Evolutionary conservation across 2,797 vertebrate species (phyloP), one percentile per base, ranked within the genome.

Genomic region (Peromyscus attwateri): DNA sequence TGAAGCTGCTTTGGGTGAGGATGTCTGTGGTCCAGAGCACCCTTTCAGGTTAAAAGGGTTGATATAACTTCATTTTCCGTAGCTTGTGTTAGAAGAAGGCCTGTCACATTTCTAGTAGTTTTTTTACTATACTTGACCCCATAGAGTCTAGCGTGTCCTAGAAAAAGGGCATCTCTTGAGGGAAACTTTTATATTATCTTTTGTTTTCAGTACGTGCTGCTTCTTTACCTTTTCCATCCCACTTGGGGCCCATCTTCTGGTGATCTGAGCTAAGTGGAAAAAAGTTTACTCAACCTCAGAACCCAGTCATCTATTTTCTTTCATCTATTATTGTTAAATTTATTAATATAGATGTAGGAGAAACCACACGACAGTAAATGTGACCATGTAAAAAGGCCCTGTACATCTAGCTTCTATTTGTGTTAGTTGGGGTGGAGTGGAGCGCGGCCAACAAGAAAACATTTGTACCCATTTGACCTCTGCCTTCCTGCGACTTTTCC

Each of bases 151-250:
- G 34, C 14, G 37, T 89, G 23, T n/a, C 23, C 60, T 49, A 40
- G 71, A 90, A 91, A 90, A 27, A 76, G 12, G 13, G 37, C 7
- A 49, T 68, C 46, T 90, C 55, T 37, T 46, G 14, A 10, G 13
- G 73, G 64, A 85, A 96, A 91, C 5, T 79, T 95, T 96, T 29
- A 73, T 66, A 87, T 84, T 89, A 79, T 23, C 77, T 93, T 94
- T 62, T 93, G 34, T 82, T 96, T 94, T 90, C 29, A 57, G 12
- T 62, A 91, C 25, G 25, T 37, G 60, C 23, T 73, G 64, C 23
- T 82, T 92, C 84, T 84, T 95, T 87, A 66, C 21, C 34, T 3
- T n/a, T 93, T 94, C 68, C 31, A 75, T 92, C 52, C 68, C 70
- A 40, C 31, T n/a, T 71, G 80, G 27, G 91, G 29, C 31, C 31